These are phyloP conservation scores for Peribatodes rhomboidaria DNA, from an alignment of 2,888 invertebrate species.

Conservation along the genomic window DNA sequence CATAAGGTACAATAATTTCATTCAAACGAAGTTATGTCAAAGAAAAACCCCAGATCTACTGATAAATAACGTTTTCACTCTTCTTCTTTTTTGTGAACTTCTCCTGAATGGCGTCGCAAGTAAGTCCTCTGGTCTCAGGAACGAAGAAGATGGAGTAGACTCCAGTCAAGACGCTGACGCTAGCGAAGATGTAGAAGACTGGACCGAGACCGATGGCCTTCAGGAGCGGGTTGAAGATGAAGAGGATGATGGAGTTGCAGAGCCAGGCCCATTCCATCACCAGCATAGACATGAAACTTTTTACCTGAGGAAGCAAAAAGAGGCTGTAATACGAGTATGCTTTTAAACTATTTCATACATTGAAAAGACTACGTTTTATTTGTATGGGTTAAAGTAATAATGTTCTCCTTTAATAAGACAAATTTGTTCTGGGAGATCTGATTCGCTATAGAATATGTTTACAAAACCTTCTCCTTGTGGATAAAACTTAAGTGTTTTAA, in stretches of 20 bases:
- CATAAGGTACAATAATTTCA: too few relatives aligned
- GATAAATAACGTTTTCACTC: slow-evolving; percentile 15
- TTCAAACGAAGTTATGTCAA: too few relatives aligned
- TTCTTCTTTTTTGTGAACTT: slow-evolving; percentile 50
- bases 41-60: neutral
- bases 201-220: slow-evolving; percentile 63
- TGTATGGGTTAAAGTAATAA: too few relatives aligned
- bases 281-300: slow-evolving; percentile 63
- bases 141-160: slow-evolving; percentile 55
- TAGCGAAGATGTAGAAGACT: slow-evolving; percentile 68
- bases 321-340: neutral
- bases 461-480: too few relatives aligned
- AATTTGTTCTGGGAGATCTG: too few relatives aligned
- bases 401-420: too few relatives aligned
- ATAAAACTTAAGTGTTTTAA: too few relatives aligned
- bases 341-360: too few relatives aligned
- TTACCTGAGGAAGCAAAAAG: slow-evolving; percentile 56
- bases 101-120: slow-evolving; percentile 62
- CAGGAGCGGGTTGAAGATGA: slow-evolving; percentile 68
- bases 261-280: slow-evolving; percentile 68
- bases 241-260: slow-evolving; percentile 66
- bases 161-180: slow-evolving; percentile 58
- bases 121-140: slow-evolving; percentile 68
- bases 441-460: too few relatives aligned
- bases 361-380: too few relatives aligned